phyloP scores from a whole-genome alignment of 2,113 vertebrate genomes.

The Chaetodon trifascialis region DNA sequence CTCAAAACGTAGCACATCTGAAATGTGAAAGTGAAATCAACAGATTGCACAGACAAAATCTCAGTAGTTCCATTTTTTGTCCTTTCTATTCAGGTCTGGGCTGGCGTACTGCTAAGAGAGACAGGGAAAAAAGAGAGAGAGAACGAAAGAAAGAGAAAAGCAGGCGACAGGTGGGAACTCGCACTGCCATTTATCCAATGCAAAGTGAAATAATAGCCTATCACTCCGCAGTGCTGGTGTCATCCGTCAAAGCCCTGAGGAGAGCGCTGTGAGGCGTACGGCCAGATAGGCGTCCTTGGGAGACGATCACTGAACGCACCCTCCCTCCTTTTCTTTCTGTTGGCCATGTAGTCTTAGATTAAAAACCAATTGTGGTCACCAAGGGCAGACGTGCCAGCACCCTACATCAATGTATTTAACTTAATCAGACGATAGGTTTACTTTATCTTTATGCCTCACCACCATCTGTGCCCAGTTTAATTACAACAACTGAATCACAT shows the following conservation, averaged over 20 bases:
- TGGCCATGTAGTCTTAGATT: constrained; percentile 64
- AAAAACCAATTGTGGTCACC: constrained; percentile 69
- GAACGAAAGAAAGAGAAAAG: constrained; percentile 49
- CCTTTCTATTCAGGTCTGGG: constrained; percentile 27
- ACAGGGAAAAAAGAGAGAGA: not conserved
- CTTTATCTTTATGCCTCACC: constrained; percentile 36
- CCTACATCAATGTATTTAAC: constrained; percentile 53
- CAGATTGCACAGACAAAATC: constrained; percentile 50
- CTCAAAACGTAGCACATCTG: constrained; percentile 15
- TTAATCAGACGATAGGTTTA: constrained; percentile 55
- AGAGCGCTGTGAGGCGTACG: constrained; percentile 60
- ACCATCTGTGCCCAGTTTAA: constrained; percentile 13
- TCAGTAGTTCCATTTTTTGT: constrained; percentile 10
- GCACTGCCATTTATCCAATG: constrained; percentile 83
- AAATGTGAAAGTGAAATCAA: constrained; percentile 49
- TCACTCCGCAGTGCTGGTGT: constrained; percentile 77
- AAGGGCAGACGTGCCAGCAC: constrained; percentile 55
- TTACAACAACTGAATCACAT: constrained; percentile 38
- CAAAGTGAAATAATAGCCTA: constrained; percentile 88
- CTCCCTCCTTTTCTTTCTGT: constrained; percentile 2
- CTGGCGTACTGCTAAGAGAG: constrained; percentile 24
- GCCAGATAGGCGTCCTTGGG: constrained; percentile 77
- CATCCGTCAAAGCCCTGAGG: constrained; percentile 83
- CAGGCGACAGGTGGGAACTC: constrained; percentile 72
- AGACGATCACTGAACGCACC: constrained; percentile 57